phyloP scores from a whole-genome alignment of 2,113 vertebrate genomes.

The Cinclus cinclus region DNA sequence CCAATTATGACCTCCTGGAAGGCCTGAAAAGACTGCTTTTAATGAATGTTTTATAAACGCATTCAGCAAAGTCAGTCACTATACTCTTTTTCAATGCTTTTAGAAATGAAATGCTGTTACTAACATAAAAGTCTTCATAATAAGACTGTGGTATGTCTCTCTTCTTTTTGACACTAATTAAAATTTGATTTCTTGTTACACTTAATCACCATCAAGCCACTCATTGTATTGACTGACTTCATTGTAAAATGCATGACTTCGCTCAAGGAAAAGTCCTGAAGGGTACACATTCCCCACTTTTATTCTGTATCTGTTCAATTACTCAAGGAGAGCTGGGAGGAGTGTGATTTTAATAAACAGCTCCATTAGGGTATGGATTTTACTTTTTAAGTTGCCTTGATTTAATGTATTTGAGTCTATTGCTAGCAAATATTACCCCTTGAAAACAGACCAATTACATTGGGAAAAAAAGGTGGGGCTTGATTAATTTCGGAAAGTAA shows the following conservation, averaged over 20 bases:
- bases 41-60: background rate
- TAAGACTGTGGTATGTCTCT: background rate
- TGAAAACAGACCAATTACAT: background rate
- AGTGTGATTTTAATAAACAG: background rate
- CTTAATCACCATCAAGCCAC: constrained; percentile 9
- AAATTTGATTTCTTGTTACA: constrained; percentile 2
- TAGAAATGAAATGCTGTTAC: background rate
- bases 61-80: background rate
- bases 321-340: background rate
- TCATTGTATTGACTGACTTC: constrained; percentile 27
- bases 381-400: background rate
- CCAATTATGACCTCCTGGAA: background rate
- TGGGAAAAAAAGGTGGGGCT: background rate
- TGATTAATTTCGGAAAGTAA: background rate
- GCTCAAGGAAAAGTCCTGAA: background rate
- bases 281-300: background rate
- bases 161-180: constrained; percentile 5
- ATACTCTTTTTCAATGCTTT: background rate
- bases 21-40: background rate
- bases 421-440: background rate
- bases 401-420: background rate
- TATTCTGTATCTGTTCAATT: background rate
- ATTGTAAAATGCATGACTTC: constrained; percentile 8
- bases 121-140: background rate
- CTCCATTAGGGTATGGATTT: background rate